phyloP scores from a whole-genome alignment of 2,797 vertebrate genomes.

The Masticophis lateralis region DNA sequence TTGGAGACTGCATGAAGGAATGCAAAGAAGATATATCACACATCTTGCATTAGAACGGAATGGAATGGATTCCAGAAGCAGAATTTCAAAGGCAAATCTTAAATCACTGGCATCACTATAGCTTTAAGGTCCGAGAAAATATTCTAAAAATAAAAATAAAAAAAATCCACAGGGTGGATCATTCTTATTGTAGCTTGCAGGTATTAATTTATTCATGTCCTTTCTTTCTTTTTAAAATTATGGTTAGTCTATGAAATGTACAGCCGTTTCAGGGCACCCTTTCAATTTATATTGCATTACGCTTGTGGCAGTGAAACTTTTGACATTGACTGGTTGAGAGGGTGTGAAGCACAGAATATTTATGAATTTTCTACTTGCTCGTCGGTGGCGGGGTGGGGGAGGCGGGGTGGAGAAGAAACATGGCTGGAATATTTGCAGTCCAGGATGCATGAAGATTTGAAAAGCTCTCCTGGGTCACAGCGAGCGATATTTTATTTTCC shows the following conservation, averaged over 20 bases:
- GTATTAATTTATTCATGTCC: conserved; percentile 22
- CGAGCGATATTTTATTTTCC: neutral
- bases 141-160: neutral
- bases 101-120: conserved; percentile 52
- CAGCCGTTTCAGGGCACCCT: conserved; percentile 23
- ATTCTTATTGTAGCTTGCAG: conserved; percentile 17
- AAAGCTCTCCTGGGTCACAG: neutral
- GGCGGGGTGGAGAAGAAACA: neutral
- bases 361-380: neutral
- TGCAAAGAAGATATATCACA: conserved; percentile 39
- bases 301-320: neutral
- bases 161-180: neutral
- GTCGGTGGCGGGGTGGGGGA: too few species aligned
- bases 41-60: conserved; percentile 30
- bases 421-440: neutral
- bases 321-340: neutral
- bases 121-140: conserved; percentile 59
- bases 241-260: conserved; percentile 19
- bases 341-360: neutral
- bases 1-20: neutral
- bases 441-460: neutral
- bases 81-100: conserved; percentile 51
- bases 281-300: neutral
- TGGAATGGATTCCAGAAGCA: conserved; percentile 38
- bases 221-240: conserved; percentile 22